Evolutionary conservation across 2,113 vertebrate genomes (phyloP).

Genomic region (Arenaria interpres): DNA sequence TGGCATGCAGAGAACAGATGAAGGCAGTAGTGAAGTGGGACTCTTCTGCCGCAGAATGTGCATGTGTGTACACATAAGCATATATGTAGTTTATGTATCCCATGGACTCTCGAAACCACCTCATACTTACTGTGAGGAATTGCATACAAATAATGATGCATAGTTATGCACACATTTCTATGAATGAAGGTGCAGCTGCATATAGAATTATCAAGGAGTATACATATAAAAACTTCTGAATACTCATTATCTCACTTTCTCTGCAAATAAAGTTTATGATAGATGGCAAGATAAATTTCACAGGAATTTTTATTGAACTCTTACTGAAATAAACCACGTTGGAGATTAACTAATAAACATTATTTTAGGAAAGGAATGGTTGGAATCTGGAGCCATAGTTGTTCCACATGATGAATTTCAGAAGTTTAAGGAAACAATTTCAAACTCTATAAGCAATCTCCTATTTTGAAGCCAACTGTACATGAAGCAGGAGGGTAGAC

Average conservation of each 20-base stretch:
- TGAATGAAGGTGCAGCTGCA: not conserved
- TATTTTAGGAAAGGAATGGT: not conserved
- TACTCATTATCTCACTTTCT: not conserved
- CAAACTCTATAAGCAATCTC: not conserved
- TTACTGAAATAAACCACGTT: not conserved
- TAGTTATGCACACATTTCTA: not conserved
- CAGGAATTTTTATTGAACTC: not conserved
- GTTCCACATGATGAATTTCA: not conserved
- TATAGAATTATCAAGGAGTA: not conserved
- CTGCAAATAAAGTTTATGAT: not conserved
- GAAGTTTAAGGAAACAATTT: not conserved
- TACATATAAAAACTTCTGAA: not conserved
- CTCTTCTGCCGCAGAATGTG: not conserved
- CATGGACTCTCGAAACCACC: not conserved
- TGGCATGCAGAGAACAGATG: not conserved
- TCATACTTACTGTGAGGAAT: not conserved
- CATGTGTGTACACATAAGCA: accelerated
- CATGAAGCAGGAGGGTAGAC: not conserved
- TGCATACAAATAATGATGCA: not conserved
- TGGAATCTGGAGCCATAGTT: conserved; percentile 25
- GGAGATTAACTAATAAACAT: conserved; percentile 2
- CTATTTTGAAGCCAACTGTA: not conserved
- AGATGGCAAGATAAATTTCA: not conserved
- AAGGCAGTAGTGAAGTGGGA: not conserved
- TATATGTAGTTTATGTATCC: not conserved